phyloP scores from a whole-genome alignment of 2,888 invertebrate genomes.

The Andrena minutula region DNA sequence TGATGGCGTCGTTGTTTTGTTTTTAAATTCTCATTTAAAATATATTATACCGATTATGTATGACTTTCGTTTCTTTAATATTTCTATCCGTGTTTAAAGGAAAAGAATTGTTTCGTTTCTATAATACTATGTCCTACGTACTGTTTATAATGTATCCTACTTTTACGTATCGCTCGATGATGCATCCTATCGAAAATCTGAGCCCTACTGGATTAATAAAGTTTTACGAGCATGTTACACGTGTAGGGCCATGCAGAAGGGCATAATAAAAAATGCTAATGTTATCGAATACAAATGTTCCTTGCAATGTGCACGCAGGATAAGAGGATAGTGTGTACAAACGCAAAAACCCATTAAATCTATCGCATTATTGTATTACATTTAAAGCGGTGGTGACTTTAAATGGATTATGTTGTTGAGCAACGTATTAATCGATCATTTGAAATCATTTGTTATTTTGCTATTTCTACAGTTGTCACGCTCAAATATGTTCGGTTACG shows the following conservation, averaged over 20 bases:
- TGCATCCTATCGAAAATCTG: slow-evolving; percentile 46
- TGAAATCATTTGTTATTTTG: slow-evolving; percentile 22
- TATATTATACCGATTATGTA: background rate
- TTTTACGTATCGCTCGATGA: slow-evolving; percentile 40
- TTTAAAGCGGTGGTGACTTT: slow-evolving; percentile 54
- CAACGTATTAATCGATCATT: slow-evolving; percentile 29
- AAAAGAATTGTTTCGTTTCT: slow-evolving; percentile 25
- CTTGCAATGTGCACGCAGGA: slow-evolving; percentile 77
- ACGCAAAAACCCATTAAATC: slow-evolving; percentile 35
- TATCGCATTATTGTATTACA: slow-evolving; percentile 46
- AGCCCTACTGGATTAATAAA: slow-evolving; percentile 42
- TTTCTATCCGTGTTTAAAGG: background rate
- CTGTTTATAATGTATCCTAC: slow-evolving; percentile 49
- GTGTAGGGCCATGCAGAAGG: slow-evolving; percentile 65
- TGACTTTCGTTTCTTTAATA: background rate
- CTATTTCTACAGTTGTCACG: slow-evolving; percentile 41
- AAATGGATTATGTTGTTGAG: slow-evolving; percentile 40
- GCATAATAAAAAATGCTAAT: slow-evolving; percentile 58
- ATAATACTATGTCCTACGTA: slow-evolving; percentile 59
- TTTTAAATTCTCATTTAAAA: slow-evolving; percentile 20
- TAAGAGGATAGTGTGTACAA: slow-evolving; percentile 57
- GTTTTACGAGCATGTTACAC: slow-evolving; percentile 48
- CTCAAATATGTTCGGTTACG: slow-evolving; percentile 51
- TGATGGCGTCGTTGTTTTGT: slow-evolving; percentile 16
- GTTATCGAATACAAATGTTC: slow-evolving; percentile 76